Evolutionary conservation across 92 coral and sea anemone genomes (phyloP).

Genomic region (Epizoanthus rinbou): DNA sequence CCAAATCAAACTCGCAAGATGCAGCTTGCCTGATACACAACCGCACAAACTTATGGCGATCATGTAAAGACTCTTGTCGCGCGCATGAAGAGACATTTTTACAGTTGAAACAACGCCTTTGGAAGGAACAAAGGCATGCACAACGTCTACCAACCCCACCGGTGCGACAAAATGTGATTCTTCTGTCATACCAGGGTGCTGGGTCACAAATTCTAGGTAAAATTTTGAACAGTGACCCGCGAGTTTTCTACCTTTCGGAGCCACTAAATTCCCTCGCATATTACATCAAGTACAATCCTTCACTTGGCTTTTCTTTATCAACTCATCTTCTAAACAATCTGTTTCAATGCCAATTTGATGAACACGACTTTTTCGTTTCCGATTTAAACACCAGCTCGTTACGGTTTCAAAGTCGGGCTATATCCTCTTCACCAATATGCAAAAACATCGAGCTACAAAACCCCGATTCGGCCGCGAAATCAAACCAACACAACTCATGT

Average conservation of each 20-base stretch:
- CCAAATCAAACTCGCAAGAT: neutral
- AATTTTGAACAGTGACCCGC: constrained; percentile 12
- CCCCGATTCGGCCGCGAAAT: neutral
- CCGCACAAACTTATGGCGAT: constrained; percentile 9
- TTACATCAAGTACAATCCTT: constrained; percentile 29
- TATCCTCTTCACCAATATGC: constrained; percentile 22
- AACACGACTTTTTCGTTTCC: constrained; percentile 43
- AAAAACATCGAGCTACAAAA: neutral
- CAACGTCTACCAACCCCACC: neutral
- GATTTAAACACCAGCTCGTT: constrained; percentile 24
- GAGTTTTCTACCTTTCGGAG: constrained; percentile 28
- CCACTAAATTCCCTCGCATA: constrained; percentile 27
- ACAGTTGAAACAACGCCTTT: neutral
- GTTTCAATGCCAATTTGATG: constrained; percentile 54
- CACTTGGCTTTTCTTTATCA: constrained; percentile 49
- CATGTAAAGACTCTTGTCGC: constrained; percentile 15
- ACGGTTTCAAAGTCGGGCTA: constrained; percentile 36
- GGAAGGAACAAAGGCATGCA: neutral
- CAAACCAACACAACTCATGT: neutral
- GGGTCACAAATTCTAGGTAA: constrained; percentile 36
- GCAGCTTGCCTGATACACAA: constrained; percentile 6
- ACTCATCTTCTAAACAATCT: constrained; percentile 47
- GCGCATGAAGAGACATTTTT: neutral
- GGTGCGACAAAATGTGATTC: constrained; percentile 23
- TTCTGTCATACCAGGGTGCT: constrained; percentile 40